Conservation (phyloP, 2,888 invertebrate genomes). For the Celastrina argiolus region DNA sequence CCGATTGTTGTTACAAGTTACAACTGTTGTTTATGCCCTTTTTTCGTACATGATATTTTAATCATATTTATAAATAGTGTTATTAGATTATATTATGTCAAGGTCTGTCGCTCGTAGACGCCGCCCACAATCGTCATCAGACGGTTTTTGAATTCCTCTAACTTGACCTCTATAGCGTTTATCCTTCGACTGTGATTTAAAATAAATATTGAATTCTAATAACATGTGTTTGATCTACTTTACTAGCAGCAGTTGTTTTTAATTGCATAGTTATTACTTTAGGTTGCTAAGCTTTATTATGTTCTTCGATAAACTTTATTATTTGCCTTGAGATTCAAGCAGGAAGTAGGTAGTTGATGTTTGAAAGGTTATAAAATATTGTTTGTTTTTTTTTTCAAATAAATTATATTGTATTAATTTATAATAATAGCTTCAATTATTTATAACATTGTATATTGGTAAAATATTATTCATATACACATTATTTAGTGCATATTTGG, state of each 20-base stretch:
- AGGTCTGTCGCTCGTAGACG: conserved; percentile 51
- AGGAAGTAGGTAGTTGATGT: no score
- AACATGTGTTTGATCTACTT: not conserved
- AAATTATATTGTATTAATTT: no score
- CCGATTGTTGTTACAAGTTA: not conserved
- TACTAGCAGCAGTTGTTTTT: not conserved
- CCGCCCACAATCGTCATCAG: conserved; percentile 50
- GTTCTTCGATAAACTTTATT: no score
- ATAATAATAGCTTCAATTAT: no score
- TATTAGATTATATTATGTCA: conserved; percentile 47
- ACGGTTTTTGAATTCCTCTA: conserved; percentile 4
- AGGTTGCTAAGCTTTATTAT: no score
- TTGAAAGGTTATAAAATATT: no score
- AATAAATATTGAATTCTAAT: not conserved
- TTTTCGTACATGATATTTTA: conserved; percentile 30
- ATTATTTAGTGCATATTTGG: no score
- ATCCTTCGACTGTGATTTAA: not conserved
- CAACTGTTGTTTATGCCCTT: not conserved
- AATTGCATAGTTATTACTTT: not conserved
- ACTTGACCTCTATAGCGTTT: conserved; percentile 8
- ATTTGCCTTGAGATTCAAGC: no score
- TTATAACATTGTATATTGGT: no score
- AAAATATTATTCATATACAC: no score
- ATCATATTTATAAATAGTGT: conserved; percentile 65
- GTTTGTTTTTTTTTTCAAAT: no score